These are phyloP conservation scores for Tarsius wallacei DNA, from an alignment of 2,797 vertebrate genomes.

Conservation along the genomic window DNA sequence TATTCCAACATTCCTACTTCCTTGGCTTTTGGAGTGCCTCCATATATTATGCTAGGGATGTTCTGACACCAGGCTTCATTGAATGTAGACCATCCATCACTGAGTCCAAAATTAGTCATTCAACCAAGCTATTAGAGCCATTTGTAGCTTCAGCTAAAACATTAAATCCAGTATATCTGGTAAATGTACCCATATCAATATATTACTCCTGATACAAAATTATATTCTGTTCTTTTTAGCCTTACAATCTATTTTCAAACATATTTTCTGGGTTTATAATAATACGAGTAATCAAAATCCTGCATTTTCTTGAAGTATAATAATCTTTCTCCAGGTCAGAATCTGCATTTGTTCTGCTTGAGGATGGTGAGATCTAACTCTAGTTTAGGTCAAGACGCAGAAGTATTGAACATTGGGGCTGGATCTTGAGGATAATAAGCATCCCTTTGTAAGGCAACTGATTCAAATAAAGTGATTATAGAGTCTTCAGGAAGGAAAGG, in stretches of 20 bases:
- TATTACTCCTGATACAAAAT: constrained; percentile 26
- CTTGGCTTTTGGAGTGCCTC: background rate
- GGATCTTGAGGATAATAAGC: background rate
- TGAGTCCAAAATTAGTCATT: constrained; percentile 54
- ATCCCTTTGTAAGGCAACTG: constrained; percentile 18
- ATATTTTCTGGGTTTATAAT: constrained; percentile 15
- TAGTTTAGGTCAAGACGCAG: background rate
- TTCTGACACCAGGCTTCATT: constrained; percentile 46
- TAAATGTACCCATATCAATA: constrained; percentile 30
- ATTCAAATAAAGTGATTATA: background rate
- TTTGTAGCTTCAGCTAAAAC: constrained; percentile 62
- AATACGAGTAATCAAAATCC: constrained; percentile 26
- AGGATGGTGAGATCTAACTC: constrained; percentile 30
- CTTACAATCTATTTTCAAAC: constrained; percentile 9
- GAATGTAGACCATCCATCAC: background rate
- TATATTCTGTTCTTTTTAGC: constrained; percentile 57
- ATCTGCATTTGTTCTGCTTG: constrained; percentile 30
- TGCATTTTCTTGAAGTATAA: background rate
- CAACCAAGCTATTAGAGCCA: constrained; percentile 40
- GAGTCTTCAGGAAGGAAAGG: constrained; percentile 38
- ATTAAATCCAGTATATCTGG: constrained; percentile 47
- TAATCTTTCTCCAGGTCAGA: constrained; percentile 23
- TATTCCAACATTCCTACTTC: background rate
- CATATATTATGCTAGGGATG: background rate
- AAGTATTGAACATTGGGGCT: background rate